phyloP scores from a whole-genome alignment of 2,797 vertebrate genomes.

The Gallinago nigripennis region DNA sequence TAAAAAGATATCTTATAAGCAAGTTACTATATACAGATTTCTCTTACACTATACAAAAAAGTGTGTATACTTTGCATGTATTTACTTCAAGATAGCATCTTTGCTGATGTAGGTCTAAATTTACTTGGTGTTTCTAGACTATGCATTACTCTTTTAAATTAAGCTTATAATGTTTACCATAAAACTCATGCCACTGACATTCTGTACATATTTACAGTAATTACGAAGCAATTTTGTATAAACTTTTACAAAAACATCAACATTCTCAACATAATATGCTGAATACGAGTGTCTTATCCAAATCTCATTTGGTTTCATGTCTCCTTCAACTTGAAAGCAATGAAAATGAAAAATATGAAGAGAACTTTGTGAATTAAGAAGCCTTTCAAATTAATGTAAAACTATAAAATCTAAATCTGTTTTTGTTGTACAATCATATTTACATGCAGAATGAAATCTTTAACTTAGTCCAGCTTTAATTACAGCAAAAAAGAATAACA shows the following conservation, averaged over 20 bases:
- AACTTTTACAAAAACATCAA: conserved; percentile 18
- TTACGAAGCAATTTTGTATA: not conserved
- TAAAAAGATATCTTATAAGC: not conserved
- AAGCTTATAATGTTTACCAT: conserved; percentile 27
- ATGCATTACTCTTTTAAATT: conserved; percentile 29
- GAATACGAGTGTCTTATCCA: not conserved
- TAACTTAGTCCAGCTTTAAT: conserved; percentile 45
- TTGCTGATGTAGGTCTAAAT: not conserved
- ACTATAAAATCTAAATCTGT: not conserved
- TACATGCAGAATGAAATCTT: conserved; percentile 28
- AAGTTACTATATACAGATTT: not conserved
- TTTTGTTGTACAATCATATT: not conserved
- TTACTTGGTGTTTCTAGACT: not conserved
- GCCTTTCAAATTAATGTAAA: not conserved
- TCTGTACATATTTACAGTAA: conserved; percentile 26
- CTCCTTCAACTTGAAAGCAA: not conserved
- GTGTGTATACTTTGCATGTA: not conserved
- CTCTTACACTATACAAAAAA: not conserved
- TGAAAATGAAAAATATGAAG: not conserved
- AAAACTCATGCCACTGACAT: conserved; percentile 28
- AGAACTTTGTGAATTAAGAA: not conserved
- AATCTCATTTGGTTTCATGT: not conserved
- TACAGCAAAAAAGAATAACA: conserved; percentile 15
- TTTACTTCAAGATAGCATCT: not conserved
- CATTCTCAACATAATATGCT: not conserved